Percentiles rank a stretch among this genome's conserved stretches.
Evolutionary conservation across 30 jellyfish, hydroid and myxozoan genomes (phyloP).

Genomic region (Aurelia coerulea): DNA sequence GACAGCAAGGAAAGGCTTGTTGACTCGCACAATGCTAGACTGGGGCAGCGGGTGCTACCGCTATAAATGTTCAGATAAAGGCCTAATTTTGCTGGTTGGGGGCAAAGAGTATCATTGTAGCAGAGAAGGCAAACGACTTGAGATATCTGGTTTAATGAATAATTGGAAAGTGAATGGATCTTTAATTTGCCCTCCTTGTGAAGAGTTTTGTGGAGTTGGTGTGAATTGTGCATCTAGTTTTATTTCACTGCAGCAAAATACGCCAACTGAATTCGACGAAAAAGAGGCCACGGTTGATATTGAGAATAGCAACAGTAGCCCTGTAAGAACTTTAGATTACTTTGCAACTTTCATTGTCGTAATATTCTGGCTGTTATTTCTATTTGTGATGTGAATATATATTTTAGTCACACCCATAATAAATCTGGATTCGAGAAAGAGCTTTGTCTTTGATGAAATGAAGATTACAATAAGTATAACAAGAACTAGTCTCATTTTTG

Average conservation of each 20-base stretch:
- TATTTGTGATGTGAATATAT: neutral
- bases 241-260: slow-evolving; percentile 8
- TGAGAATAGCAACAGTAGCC: slow-evolving; percentile 7
- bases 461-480: no score
- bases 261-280: slow-evolving; percentile 45
- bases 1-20: slow-evolving; percentile 87
- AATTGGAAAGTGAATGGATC: slow-evolving; percentile 94
- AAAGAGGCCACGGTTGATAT: slow-evolving; percentile 41
- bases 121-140: slow-evolving; percentile 54
- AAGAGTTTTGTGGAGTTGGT: slow-evolving; percentile 67
- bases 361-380: neutral
- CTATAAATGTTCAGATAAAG: slow-evolving; percentile 70
- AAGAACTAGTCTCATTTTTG: no score
- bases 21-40: slow-evolving; percentile 94
- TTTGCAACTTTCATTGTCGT: neutral
- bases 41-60: slow-evolving; percentile 97
- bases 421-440: no score
- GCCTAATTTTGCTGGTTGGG: slow-evolving; percentile 56
- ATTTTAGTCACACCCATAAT: no score
- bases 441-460: no score
- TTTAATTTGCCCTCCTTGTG: slow-evolving; percentile 89
- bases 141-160: slow-evolving; percentile 72
- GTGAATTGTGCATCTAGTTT: slow-evolving; percentile 12
- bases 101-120: slow-evolving; percentile 67
- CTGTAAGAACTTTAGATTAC: neutral